Evolutionary conservation across 1,140 invertebrate species (phyloP), one percentile per base, ranked within the genome.

Genomic region (Drosophila sulfurigaster): DNA sequence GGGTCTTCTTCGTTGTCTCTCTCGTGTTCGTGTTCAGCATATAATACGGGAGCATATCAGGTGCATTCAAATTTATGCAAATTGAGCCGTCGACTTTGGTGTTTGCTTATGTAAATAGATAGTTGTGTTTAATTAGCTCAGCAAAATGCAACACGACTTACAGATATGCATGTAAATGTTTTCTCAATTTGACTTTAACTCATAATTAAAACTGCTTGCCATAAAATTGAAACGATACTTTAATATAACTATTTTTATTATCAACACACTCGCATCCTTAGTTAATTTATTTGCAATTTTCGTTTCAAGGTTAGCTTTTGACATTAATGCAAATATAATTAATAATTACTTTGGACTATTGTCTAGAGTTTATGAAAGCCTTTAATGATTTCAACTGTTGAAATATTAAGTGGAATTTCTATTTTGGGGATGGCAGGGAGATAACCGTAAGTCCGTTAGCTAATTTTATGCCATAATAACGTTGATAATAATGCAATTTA

Each of bases 11-110:
- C 20, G 20, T 25, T 25, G 20, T 4, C 20, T 25, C 20, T 25
- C 20, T 4, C 49, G 8, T 38, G 35, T 64, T 51, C 48, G 20
- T 63, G 30, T 41, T 35, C 16, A 7, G 10, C 45, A 51, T 49
- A 32, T 35, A 48, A 16, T 8, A 15, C 5, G 32, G 28, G 38
- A 38, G 5, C 32, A 56, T 65, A 59, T 60, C 45, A 20, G 13
- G 10, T 69, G 51, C 57, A 75, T 70, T 78, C 46, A 69, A 87
- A 88, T 80, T 78, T 88, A 87, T 87, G 82, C 73, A 78, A 87
- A 87, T 87, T 57, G 77, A 78, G 16, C 46, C 51, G 52, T 38
- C 32, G 64, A 49, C 67, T 79, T 69, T 67, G 52, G 49, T 75
- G 66, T 71, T 62, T 74, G 69, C 32, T 63, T 75, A 51, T 79